These are phyloP conservation scores for Cairina moschata DNA, from an alignment of 2,113 vertebrate genomes.

Conservation along the genomic window DNA sequence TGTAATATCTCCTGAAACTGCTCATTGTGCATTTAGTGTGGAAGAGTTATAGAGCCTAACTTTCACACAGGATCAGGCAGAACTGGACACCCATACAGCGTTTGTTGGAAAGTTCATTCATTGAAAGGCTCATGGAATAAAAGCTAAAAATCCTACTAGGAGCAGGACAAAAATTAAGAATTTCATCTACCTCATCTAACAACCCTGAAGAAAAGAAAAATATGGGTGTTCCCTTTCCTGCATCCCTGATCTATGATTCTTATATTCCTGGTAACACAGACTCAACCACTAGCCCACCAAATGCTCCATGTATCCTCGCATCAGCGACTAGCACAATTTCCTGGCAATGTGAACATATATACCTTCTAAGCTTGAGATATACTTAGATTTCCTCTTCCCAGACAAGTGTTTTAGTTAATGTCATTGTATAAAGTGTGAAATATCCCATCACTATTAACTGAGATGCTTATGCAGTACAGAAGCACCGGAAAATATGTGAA, in stretches of 20 bases:
- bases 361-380: neutral
- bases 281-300: too few species aligned
- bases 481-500: neutral
- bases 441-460: neutral
- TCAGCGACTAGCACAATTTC: neutral
- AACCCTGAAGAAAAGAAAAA: neutral
- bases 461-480: neutral
- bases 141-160: neutral
- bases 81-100: neutral
- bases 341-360: neutral
- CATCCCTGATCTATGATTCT: neutral
- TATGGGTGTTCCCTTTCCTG: neutral
- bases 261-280: neutral
- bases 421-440: neutral
- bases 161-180: rapidly evolving
- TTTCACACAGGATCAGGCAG: neutral
- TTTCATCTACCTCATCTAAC: neutral
- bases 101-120: neutral
- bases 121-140: neutral
- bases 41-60: neutral
- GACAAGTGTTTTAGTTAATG: neutral
- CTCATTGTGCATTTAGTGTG: neutral
- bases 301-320: neutral
- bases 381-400: neutral
- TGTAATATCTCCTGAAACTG: neutral